Percentiles rank a stretch among this genome's conserved stretches.
These are phyloP conservation scores for Cyanoderma ruficeps DNA, from an alignment of 2,113 vertebrate species.

Conservation along the genomic window DNA sequence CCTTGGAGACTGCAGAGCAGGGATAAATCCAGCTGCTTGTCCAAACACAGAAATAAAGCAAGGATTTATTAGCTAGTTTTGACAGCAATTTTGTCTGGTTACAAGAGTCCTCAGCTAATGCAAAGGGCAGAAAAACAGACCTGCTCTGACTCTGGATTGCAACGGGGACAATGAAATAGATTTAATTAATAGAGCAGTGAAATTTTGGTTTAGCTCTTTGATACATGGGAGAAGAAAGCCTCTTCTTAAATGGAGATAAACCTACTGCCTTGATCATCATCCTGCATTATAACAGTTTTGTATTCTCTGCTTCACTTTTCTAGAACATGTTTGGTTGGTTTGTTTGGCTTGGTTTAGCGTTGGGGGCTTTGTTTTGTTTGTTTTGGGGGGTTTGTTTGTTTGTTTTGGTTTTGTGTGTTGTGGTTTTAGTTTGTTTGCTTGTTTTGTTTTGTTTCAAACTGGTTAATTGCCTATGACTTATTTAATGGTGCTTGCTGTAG, in stretches of 20 bases:
- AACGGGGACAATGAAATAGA: neutral
- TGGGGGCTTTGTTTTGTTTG: neutral
- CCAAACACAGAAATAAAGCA: slow-evolving; percentile 22
- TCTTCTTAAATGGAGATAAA: neutral
- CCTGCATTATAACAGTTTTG: neutral
- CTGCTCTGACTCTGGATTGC: neutral
- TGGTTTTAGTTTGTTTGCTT: neutral
- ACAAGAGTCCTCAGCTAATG: neutral
- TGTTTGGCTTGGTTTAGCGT: neutral
- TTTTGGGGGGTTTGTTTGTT: neutral
- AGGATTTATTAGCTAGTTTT: slow-evolving; percentile 49
- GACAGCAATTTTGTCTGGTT: neutral
- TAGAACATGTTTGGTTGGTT: neutral
- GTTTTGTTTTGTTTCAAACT: neutral
- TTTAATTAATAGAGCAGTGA: slow-evolving; percentile 45
- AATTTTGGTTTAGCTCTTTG: neutral
- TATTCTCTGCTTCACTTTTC: slow-evolving; percentile 3
- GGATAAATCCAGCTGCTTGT: neutral
- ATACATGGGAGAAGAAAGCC: neutral
- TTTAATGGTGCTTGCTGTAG: slow-evolving; percentile 3
- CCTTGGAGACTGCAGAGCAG: neutral
- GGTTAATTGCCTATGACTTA: neutral
- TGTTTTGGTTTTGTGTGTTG: neutral
- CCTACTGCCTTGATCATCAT: slow-evolving; percentile 6
- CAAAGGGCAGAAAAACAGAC: neutral